A percentile compares a stretch with the other conserved stretches of the same genome.
Conservation (phyloP, 2,113 vertebrate species). For the Empidonax alnorum region DNA sequence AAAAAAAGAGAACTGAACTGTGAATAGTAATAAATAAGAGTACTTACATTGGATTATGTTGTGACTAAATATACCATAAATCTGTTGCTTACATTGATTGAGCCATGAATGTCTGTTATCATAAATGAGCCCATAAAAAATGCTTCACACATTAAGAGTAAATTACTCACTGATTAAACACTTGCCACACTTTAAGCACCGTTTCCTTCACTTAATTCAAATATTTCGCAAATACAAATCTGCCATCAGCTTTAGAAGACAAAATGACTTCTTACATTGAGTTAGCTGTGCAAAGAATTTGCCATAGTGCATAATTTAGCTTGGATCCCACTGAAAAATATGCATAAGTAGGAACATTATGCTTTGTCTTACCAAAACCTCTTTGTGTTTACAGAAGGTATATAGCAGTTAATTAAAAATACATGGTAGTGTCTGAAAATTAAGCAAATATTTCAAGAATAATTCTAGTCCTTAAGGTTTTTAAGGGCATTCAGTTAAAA, state of each 20-base stretch:
- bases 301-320: background rate
- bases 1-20: background rate
- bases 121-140: conserved; percentile 43
- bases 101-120: conserved; percentile 37
- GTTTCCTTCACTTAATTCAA: conserved; percentile 47
- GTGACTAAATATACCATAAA: conserved; percentile 21
- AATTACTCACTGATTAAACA: conserved; percentile 58
- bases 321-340: background rate
- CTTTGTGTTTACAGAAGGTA: background rate
- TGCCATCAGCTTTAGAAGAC: conserved; percentile 20
- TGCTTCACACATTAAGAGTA: conserved; percentile 26
- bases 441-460: background rate
- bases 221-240: conserved; percentile 45
- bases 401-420: background rate
- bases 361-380: background rate
- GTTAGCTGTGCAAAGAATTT: background rate
- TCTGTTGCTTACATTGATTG: conserved; percentile 19
- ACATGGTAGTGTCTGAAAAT: background rate
- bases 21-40: conserved; percentile 46
- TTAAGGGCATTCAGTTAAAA: background rate
- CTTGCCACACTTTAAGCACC: conserved; percentile 27
- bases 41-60: conserved; percentile 9
- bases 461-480: background rate
- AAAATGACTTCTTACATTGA: conserved; percentile 9
- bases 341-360: background rate